Evolutionary conservation across 2,113 vertebrate genomes (phyloP), one percentile per base, ranked within the genome.

Genomic region (Balaeniceps rex): DNA sequence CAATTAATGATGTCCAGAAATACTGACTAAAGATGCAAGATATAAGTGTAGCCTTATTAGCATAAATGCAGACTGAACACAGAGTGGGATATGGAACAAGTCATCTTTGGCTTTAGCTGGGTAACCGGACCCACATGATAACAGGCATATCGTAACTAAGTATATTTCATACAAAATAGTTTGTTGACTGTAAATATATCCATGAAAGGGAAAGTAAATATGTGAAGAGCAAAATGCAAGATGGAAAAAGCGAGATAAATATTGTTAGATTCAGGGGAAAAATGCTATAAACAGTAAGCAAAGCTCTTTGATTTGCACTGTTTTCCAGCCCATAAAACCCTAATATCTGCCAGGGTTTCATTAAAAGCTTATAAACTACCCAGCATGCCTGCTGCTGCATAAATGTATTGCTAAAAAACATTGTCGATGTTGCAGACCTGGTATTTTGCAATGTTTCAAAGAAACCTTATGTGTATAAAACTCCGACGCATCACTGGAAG

Each of bases 261-360:
- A 92, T 93, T 93, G 93, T 95, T 95, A 93, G 88, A 95, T 97
- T 97, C 94, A 75, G 70, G 92, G 96, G 75, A 14, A 95, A 97
- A 97, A 97, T 55, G 71, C 72, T 97, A 94, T 94, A 96, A 97
- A 98, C 97, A 98, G 97, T 93, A 97, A 98, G 98, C 97, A 98
- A 98, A 96, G 96, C 61, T 80, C 95, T 97, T 95, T 98, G 96
- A 98, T 98, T 98, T 97, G 97, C 92, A 96, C 98, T 93, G 97
- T 98, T 98, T 98, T 98, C 98, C 97, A 98, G 97, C 65, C 97
- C 98, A 98, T 98, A 98, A 98, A 98, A 93, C 87, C 91, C 97
- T 97, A 97, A 98, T 97, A 97, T 95, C 95, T 66, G 60, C 95
- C 83, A 60, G 77, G 5, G 0, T 97, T 97, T 97, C 97, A 98